These are phyloP conservation scores for Leuciscus idus DNA, from an alignment of 2,113 vertebrate genomes.

Conservation along the genomic window DNA sequence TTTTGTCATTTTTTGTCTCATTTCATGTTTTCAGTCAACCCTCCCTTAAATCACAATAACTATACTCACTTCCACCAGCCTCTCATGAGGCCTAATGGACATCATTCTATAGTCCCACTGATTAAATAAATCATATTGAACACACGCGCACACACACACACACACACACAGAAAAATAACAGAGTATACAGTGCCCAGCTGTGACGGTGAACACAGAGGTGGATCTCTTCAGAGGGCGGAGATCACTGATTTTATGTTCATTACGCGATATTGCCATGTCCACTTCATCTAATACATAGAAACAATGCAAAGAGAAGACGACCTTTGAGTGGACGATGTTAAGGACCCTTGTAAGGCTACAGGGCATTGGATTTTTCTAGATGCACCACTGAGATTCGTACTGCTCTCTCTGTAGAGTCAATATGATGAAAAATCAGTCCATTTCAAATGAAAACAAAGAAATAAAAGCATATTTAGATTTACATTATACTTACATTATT, in stretches of 20 bases:
- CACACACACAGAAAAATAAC: constrained; percentile 53
- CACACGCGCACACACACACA: constrained; percentile 50
- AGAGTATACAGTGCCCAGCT: constrained; percentile 49
- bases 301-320: neutral
- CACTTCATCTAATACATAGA: neutral
- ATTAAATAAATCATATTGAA: constrained; percentile 51
- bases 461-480: constrained; percentile 36
- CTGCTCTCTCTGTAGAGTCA: constrained; percentile 35
- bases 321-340: constrained; percentile 15
- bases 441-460: constrained; percentile 50
- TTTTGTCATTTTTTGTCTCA: constrained; percentile 61
- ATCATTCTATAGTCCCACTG: constrained; percentile 51
- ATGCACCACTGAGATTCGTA: constrained; percentile 56
- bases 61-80: constrained; percentile 38
- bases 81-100: constrained; percentile 7
- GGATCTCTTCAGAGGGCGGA: constrained; percentile 20
- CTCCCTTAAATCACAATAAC: constrained; percentile 50
- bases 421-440: constrained; percentile 32
- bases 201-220: constrained; percentile 38
- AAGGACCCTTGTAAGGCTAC: constrained; percentile 17
- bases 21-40: constrained; percentile 52
- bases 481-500: constrained; percentile 56
- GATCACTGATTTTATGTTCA: constrained; percentile 1
- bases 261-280: neutral
- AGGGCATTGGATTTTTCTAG: constrained; percentile 28